Evolutionary conservation across 1,140 invertebrate genomes (phyloP), one percentile per base, ranked within the genome.

Genomic region (Pseudomyrmex pallidus): DNA sequence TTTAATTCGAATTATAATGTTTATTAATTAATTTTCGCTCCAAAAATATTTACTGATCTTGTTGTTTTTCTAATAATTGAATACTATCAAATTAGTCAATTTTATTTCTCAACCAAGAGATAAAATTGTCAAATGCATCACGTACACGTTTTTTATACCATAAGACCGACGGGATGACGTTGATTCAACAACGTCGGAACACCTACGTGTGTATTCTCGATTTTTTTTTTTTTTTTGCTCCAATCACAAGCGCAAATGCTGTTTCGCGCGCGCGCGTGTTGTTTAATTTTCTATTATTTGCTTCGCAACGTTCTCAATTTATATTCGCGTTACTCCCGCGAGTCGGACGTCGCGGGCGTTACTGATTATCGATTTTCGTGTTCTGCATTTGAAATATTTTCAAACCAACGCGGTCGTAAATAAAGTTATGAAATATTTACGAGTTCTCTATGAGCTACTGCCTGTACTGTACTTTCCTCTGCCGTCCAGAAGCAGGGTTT

Each of bases 361-460:
- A 50, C 61, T 10, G 12, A 35, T 35, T 48, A 78, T 78, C 54
- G 56, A 59, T 70, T 72, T 59, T 80, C n/a, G 1, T 70, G n/a
- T 61, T 59, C 44, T 61, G 46, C n/a, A 48, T 78, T 22, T 15
- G 15, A 68, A 78, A 17, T 72, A 70, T 80, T 70, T 80, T 59
- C 12, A 20, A 80, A 7, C 56, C 70, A 61, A 59, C 44, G 70
- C 1, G 3, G 8, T 59, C 76, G 54, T 57, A 80, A 70, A 70
- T 80, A 72, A 59, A 20, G 22, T 80, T 80, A 59, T 57, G 12
- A 8, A 80, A 80, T 72, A 80, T 80, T 80, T 80, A 80, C 54
- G 61, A 80, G 15, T 78, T 44, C 15, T 78, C 15, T 78, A 78
- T 78, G 54, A 78, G 74, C n/a, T 20, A 78, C 52, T 7, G 20